Base-by-base conservation (phyloP, 2,113 vertebrate species). In the Todiramphus saurophagus region DNA sequence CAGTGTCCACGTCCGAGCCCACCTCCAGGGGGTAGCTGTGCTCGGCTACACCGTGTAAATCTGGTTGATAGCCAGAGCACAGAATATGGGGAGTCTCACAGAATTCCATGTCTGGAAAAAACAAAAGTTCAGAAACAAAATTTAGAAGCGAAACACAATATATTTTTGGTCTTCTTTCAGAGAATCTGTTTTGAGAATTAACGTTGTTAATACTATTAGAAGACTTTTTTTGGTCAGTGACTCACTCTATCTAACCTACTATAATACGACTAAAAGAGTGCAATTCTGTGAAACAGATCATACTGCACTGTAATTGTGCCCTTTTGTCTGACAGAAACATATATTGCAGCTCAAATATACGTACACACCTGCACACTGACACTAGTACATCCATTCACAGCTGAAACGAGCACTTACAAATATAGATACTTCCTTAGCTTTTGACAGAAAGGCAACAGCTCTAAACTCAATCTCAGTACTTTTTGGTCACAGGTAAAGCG, bases 1-100 rank as follows among this genome's bases (percentile, higher is more conserved):
- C 99, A 0, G 98, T 99, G 94, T 99, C 99, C 95, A 98, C 98
- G 23, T 99, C 99, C 0, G 99, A 99, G 66, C 98, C 98, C 94
- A 98, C 98, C 62, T 99, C 99, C 21, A 99, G 97, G 1, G 99
- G 98, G 97, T 99, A 99, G 48, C 98, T 98, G 50, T 97, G 98
- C 84, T 98, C 97, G 50, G 98, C 97, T 51, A 98, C 98, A 2
- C 97, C 95, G 27, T 98, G 98, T 83, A 99, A 73, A 5, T 98
- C 98, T 17, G 98, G 97, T 50, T 98, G 98, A 91, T 98, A 99
- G 95, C 98, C 98, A 69, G 99, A 98, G 97, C 99, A 99, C 91
- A 99, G 97, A 87, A 99, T 97, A 67, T 98, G 98, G 37, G 98
- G 98, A 33, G 98, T 94, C 94, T 99, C 99, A 89, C 98, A 98